Conservation (phyloP, 2,888 invertebrate species). For the Phoronis australis region DNA sequence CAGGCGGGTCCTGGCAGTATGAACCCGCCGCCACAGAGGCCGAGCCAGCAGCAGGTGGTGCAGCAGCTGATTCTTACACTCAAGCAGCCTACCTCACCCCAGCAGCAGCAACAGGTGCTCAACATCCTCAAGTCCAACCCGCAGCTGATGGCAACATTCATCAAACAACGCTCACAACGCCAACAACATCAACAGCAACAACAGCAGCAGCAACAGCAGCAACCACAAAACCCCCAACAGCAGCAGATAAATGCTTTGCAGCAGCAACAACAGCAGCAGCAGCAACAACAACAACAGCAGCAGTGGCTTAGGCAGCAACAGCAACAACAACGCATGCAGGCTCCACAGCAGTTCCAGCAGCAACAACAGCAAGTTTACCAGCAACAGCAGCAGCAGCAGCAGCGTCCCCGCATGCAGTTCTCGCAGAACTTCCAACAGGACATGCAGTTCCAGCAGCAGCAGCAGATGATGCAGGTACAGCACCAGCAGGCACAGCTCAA, state of each 20-base stretch:
- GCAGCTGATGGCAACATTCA: slow-evolving; percentile 89
- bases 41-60: slow-evolving; percentile 27
- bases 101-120: slow-evolving; percentile 83
- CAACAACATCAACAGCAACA: slow-evolving; percentile 51
- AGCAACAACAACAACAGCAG: slow-evolving; percentile 38
- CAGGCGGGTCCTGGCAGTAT: slow-evolving; percentile 26
- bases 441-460: slow-evolving; percentile 43
- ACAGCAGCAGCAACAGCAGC: slow-evolving; percentile 52
- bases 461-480: slow-evolving; percentile 40
- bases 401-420: slow-evolving; percentile 21
- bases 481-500: slow-evolving; percentile 47
- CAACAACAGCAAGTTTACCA: slow-evolving; percentile 7
- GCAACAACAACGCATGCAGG: slow-evolving; percentile 36
- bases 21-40: slow-evolving; percentile 27
- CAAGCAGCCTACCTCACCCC: slow-evolving; percentile 80
- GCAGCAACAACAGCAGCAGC: slow-evolving; percentile 40
- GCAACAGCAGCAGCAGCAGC: slow-evolving; percentile 39
- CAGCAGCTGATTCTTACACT: slow-evolving; percentile 78
- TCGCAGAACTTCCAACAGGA: slow-evolving; percentile 26
- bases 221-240: slow-evolving; percentile 27
- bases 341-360: slow-evolving; percentile 56
- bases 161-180: slow-evolving; percentile 66
- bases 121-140: slow-evolving; percentile 90
- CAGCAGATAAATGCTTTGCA: slow-evolving; percentile 24
- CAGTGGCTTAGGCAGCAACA: slow-evolving; percentile 17